Conservation (phyloP, 2,113 vertebrate genomes). For the Todiramphus chloris region DNA sequence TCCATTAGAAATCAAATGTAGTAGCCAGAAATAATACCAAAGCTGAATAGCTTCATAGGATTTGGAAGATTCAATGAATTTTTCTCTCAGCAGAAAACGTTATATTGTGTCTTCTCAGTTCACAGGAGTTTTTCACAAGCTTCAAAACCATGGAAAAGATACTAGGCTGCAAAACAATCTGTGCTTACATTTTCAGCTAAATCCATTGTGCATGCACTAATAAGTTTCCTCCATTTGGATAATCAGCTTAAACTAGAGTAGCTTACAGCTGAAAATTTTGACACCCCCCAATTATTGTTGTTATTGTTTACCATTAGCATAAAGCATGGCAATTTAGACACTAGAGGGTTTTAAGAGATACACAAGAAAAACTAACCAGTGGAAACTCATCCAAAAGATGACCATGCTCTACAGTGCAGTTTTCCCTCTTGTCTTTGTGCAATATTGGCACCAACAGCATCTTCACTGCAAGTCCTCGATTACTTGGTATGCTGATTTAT, state of each 20-base stretch:
- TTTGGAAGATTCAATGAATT: background rate
- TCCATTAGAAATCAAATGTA: background rate
- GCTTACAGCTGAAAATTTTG: background rate
- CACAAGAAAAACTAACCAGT: background rate
- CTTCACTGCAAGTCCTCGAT: background rate
- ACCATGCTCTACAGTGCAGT: background rate
- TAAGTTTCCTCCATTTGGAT: background rate
- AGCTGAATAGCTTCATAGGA: background rate
- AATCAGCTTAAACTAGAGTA: background rate
- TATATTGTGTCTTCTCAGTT: background rate
- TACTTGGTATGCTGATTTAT: background rate
- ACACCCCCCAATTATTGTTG: background rate
- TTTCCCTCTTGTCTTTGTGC: rapidly evolving
- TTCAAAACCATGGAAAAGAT: background rate
- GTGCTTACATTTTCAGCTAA: background rate
- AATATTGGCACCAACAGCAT: background rate
- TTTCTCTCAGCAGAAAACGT: background rate
- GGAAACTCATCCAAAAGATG: background rate
- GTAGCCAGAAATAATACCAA: background rate
- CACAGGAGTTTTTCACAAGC: background rate
- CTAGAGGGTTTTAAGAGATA: background rate
- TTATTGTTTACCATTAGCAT: background rate
- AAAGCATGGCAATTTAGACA: background rate
- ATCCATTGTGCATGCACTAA: background rate
- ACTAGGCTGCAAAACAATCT: background rate